These are phyloP conservation scores for Rhinoraja longicauda DNA, from an alignment of 2,797 vertebrate genomes.

Conservation along the genomic window DNA sequence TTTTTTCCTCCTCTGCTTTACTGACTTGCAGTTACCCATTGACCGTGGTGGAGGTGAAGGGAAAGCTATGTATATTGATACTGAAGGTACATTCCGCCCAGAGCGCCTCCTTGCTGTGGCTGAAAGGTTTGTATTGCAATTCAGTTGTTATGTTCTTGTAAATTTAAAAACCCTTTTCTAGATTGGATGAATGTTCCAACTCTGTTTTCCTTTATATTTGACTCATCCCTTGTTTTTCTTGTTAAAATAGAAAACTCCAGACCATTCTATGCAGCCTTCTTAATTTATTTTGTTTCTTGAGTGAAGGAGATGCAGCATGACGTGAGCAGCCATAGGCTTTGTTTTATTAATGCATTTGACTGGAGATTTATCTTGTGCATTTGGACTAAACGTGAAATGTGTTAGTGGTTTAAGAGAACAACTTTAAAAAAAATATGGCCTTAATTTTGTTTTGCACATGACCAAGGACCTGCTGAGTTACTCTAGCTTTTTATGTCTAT, in stretches of 20 bases:
- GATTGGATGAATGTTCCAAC: neutral
- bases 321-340: neutral
- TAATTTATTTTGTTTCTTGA: neutral
- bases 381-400: too few species aligned
- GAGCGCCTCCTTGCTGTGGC: slow-evolving; percentile 89
- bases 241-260: neutral
- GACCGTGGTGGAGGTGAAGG: slow-evolving; percentile 91
- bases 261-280: neutral
- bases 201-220: neutral
- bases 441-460: too few species aligned
- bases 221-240: neutral
- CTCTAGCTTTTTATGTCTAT: too few species aligned
- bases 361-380: too few species aligned
- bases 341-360: neutral
- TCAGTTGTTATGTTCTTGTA: neutral
- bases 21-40: slow-evolving; percentile 74
- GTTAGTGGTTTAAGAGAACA: too few species aligned
- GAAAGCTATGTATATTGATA: slow-evolving; percentile 97
- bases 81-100: slow-evolving; percentile 89
- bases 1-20: neutral
- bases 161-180: neutral
- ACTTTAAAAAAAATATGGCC: too few species aligned
- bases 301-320: neutral
- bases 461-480: too few species aligned
- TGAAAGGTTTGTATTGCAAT: slow-evolving; percentile 66